Percentiles rank a stretch among this genome's conserved stretches.
These are phyloP conservation scores for Lucilia sericata DNA, from an alignment of 1,140 invertebrate species.

Conservation along the genomic window DNA sequence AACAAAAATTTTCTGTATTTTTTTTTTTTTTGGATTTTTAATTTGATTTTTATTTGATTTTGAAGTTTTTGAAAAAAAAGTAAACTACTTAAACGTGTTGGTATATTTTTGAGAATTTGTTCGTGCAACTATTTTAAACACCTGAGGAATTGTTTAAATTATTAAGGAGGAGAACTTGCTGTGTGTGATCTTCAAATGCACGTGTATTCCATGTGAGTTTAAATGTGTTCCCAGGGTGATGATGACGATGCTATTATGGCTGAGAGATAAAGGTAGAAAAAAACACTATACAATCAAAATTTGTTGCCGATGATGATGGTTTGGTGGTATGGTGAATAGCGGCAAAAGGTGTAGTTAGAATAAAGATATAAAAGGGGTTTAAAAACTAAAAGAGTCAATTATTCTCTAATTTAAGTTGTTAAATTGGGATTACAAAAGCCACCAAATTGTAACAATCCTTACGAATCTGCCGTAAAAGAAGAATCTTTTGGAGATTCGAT, in stretches of 20 bases:
- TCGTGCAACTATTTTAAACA: conserved; percentile 35
- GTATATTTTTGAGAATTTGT: not conserved
- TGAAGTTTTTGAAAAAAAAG: too few species aligned
- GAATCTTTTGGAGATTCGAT: not conserved
- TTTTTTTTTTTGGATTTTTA: too few species aligned
- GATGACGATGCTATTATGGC: conserved; percentile 25
- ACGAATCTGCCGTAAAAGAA: too few species aligned
- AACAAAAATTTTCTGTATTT: too few species aligned
- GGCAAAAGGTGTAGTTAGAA: not conserved
- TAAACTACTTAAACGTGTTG: too few species aligned
- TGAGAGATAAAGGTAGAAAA: not conserved
- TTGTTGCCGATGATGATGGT: not conserved
- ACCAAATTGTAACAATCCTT: too few species aligned
- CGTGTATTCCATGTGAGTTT: conserved; percentile 3
- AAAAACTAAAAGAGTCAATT: too few species aligned
- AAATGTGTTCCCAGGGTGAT: conserved; percentile 32
- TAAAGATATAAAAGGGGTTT: not conserved
- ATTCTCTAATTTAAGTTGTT: too few species aligned
- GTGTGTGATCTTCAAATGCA: not conserved
- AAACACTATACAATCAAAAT: not conserved
- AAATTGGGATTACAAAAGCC: too few species aligned
- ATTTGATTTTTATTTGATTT: too few species aligned
- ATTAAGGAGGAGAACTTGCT: conserved; percentile 29
- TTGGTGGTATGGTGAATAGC: not conserved
- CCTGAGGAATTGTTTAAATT: conserved; percentile 32